Evolutionary conservation across 2,113 vertebrate genomes (phyloP).

Genomic region (Rhinoderma darwinii): DNA sequence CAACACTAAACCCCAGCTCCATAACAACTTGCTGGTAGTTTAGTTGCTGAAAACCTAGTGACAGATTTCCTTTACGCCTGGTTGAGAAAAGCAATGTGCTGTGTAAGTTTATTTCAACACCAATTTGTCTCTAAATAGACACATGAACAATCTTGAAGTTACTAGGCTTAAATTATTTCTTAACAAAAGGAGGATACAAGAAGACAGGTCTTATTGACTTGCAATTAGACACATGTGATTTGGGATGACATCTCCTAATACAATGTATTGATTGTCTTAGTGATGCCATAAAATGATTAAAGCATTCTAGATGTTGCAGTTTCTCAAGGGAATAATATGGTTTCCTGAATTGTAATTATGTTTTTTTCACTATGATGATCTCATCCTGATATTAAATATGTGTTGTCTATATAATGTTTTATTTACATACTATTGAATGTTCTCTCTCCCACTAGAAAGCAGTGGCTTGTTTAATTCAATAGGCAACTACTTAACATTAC

Average conservation of each 20-base stretch:
- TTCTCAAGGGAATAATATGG: neutral
- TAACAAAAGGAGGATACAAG: slow-evolving; percentile 3
- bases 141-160: neutral
- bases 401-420: neutral
- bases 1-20: no score
- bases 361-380: neutral
- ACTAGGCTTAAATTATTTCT: slow-evolving; percentile 3
- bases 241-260: slow-evolving; percentile 37
- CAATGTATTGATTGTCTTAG: slow-evolving; percentile 23
- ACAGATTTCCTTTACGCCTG: neutral
- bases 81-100: neutral
- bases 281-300: slow-evolving; percentile 25
- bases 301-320: slow-evolving; percentile 26
- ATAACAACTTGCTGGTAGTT: no score
- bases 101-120: neutral
- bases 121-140: neutral
- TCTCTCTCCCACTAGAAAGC: no score
- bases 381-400: neutral
- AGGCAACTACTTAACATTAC: neutral
- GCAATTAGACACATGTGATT: slow-evolving; percentile 32
- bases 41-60: no score
- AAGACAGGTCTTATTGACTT: slow-evolving; percentile 41
- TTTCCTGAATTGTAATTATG: neutral
- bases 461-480: neutral
- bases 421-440: neutral